Base-by-base conservation (phyloP, 2,797 vertebrate genomes). In the Tinamus major region DNA sequence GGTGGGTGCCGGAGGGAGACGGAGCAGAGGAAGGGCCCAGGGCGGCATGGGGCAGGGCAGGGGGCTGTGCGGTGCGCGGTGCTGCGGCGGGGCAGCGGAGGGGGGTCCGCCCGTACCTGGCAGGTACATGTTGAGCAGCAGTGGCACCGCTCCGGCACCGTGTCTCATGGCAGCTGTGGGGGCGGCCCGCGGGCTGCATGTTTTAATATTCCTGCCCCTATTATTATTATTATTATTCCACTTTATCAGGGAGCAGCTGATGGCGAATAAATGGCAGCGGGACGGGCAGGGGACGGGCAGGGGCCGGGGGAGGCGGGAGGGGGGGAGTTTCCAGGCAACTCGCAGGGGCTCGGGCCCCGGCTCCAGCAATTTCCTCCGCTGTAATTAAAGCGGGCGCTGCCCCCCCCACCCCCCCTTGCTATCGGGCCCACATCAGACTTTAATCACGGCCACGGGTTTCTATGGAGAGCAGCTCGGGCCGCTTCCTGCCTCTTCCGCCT, bases 91-190 rank as follows among this genome's bases (percentile, higher is more conserved):
- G 94, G 80, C 81, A 72, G 92, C n/a, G 15, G 79, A 64, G 70
- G 59, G 26, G 83, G 78, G 49, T 94, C 89, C 87, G 70, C 88
- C 95, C 96, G 95, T 98, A 99, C 99, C 99, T 99, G 99, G 98
- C 98, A 99, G 99, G 98, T 99, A 99, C 99, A 99, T 99, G 99
- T 99, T 99, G 98, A 99, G 99, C 98, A 99, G 98, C 98, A 99
- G 98, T 98, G 99, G 98, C 97, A 99, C 98, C 98, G 98, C 98
- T 98, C 98, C 98, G 98, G 98, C 97, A 98, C 98, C 98, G 98
- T 98, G 99, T 98, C 98, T 99, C 99, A 99, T 99, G 98, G 98
- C 98, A 98, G 97, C 95, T 96, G 92, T 96, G 97, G 93, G 96
- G 89, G 92, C 69, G 96, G 96, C 95, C 96, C 80, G 93, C 81